Conservation (phyloP, 2,797 vertebrate genomes). For the Yasuhikotakia modesta region DNA sequence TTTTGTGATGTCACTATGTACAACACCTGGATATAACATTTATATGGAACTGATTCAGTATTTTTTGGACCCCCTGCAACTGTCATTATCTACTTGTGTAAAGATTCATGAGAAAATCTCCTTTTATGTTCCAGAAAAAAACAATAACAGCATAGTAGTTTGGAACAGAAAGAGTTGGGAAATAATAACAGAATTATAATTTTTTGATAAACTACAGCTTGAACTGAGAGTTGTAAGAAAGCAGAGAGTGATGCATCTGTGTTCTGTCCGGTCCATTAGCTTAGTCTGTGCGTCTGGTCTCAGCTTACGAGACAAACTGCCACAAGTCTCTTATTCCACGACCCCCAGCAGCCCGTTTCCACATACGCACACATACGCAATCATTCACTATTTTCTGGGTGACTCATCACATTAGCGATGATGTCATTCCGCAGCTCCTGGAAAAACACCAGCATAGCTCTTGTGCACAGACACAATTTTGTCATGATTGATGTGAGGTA, state of each 20-base stretch:
- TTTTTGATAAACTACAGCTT: neutral
- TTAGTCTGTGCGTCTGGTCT: slow-evolving; percentile 26
- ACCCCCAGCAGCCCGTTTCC: slow-evolving; percentile 16
- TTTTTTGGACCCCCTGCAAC: neutral
- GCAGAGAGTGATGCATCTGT: slow-evolving; percentile 2
- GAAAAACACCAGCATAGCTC: slow-evolving; percentile 51
- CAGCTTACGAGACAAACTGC: slow-evolving; percentile 12
- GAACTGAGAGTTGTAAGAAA: neutral
- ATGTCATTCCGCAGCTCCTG: slow-evolving; percentile 50
- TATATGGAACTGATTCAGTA: no score
- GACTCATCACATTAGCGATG: slow-evolving; percentile 58
- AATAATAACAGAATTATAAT: neutral
- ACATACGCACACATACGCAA: slow-evolving; percentile 5
- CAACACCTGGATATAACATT: no score
- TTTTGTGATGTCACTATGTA: no score
- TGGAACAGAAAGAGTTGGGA: neutral
- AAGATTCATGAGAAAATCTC: neutral
- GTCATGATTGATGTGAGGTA: slow-evolving; percentile 39
- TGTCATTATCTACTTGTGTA: neutral
- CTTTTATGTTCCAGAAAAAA: no score
- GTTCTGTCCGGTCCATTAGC: slow-evolving; percentile 22
- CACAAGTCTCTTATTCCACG: slow-evolving; percentile 44
- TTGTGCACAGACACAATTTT: slow-evolving; percentile 36
- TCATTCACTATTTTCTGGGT: slow-evolving; percentile 52
- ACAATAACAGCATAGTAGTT: neutral